Evolutionary conservation across 2,888 invertebrate genomes (phyloP).

Genomic region (Temnothorax unifasciatus): DNA sequence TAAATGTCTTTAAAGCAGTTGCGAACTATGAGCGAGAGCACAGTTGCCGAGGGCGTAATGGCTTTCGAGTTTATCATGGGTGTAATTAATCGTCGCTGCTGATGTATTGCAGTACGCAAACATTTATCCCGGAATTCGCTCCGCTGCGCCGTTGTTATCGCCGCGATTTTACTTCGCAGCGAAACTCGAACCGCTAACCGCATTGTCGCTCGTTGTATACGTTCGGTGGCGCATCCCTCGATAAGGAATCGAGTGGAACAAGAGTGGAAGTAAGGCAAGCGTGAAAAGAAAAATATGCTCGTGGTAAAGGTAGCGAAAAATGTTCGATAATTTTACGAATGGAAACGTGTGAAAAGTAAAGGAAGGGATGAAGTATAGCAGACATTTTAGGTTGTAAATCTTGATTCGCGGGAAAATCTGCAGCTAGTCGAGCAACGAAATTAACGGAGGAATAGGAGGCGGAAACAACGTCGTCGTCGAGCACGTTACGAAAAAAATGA

Average conservation of each 20-base stretch:
- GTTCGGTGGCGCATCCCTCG: slow-evolving; percentile 3
- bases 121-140: slow-evolving; percentile 35
- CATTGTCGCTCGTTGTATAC: slow-evolving; percentile 10
- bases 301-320: background rate
- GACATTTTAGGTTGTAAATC: slow-evolving; percentile 39
- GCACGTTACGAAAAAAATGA: slow-evolving; percentile 21
- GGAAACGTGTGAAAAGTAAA: background rate
- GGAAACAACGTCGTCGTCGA: background rate
- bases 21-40: background rate
- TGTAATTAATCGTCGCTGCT: slow-evolving; percentile 45
- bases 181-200: slow-evolving; percentile 6
- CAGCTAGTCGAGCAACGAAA: slow-evolving; percentile 18
- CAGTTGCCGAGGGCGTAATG: slow-evolving; percentile 42
- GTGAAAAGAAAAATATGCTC: slow-evolving; percentile 31
- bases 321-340: slow-evolving; percentile 2
- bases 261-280: slow-evolving; percentile 14
- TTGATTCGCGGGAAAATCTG: background rate
- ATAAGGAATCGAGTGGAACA: slow-evolving; percentile 21
- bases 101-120: slow-evolving; percentile 38
- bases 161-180: slow-evolving; percentile 25
- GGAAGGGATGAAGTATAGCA: slow-evolving; percentile 20
- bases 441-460: slow-evolving; percentile 5
- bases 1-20: slow-evolving; percentile 17
- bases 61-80: slow-evolving; percentile 42
- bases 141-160: background rate